Evolutionary conservation across 1,140 invertebrate species (phyloP).

Genomic region (Prorops nasuta): DNA sequence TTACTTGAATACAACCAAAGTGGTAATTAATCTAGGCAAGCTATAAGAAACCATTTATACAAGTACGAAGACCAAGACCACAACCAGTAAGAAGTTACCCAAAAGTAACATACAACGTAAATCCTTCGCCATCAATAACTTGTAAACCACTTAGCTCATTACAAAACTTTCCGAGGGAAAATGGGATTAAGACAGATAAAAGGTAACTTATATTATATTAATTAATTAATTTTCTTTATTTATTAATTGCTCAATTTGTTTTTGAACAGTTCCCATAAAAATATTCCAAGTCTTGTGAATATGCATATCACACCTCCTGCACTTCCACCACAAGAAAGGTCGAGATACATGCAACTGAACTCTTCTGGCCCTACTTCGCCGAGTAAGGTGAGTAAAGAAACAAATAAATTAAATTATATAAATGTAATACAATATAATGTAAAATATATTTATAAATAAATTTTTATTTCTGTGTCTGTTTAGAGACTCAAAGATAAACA

Average conservation of each 20-base stretch:
- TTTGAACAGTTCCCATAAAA: no score
- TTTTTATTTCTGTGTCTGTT: neutral
- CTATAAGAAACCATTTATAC: no score
- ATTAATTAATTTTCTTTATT: neutral
- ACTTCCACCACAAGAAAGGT: neutral
- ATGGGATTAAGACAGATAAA: no score
- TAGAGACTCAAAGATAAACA: slow-evolving; percentile 24
- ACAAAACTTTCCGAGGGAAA: no score
- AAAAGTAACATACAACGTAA: neutral
- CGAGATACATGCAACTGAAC: slow-evolving; percentile 11
- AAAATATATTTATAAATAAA: neutral
- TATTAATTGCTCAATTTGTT: neutral
- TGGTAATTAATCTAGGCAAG: neutral
- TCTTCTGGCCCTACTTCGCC: slow-evolving; percentile 5
- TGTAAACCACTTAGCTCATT: no score
- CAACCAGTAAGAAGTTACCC: neutral
- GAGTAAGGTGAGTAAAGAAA: slow-evolving; percentile 17
- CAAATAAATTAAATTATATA: neutral
- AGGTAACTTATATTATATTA: neutral
- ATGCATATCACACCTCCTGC: neutral
- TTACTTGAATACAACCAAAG: neutral
- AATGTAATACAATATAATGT: no score
- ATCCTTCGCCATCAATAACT: neutral
- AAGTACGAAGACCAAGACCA: neutral
- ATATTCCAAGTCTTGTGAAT: neutral